Base-by-base conservation (phyloP, 2,888 invertebrate species). In the Rhorus exstirpatorius region DNA sequence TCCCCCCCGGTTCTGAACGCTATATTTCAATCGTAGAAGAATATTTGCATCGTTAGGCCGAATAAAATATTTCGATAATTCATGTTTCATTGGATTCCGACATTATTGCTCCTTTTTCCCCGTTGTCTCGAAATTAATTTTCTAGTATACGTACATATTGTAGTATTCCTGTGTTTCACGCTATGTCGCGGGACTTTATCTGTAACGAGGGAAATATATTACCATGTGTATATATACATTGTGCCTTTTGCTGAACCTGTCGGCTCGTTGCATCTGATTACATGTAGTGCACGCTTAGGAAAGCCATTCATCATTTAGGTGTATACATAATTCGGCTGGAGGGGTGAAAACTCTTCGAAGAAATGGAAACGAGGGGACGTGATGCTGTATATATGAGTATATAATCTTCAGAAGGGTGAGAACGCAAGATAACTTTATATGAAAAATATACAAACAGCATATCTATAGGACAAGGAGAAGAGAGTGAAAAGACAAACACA, bases 271-370 rank as follows among this genome's bases (percentile, higher is more conserved):
- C 21, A 58, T 65, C 67, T 74, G 60, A 74, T 74, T 74, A 74
- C 72, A 44, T 60, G 60, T 61, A 53, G 38, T 44, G 51, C 53
- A 67, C 49, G 67, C 14, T 79, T 60, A 53, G 31, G 19, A 61
- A 84, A 86, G 84, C 86, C 86, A 90, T 90, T 87, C 87, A 89
- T 90, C 90, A 90, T 88, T 90, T 88, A 89, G 88, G 80, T 85
- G 86, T 86, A 85, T 88, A n/a, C n/a, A 89, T 89, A 89, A 89
- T 90, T 89, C 86, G 81, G 79, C 80, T 71, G 55, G 72, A 80
- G 77, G 85, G 83, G 81, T 79, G 84, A 71, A 74, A 86, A 86
- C 85, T 82, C 77, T 81, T 84, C 84, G 83, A 74, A 81, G 78
- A 88, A 80, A 84, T 83, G 77, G 79, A 81, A 1, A 86, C 78